A percentile compares a stretch with the other conserved stretches of the same genome.
These are phyloP conservation scores for Marasmarcha lunaedactyla DNA, from an alignment of 2,888 invertebrate genomes.

Conservation along the genomic window DNA sequence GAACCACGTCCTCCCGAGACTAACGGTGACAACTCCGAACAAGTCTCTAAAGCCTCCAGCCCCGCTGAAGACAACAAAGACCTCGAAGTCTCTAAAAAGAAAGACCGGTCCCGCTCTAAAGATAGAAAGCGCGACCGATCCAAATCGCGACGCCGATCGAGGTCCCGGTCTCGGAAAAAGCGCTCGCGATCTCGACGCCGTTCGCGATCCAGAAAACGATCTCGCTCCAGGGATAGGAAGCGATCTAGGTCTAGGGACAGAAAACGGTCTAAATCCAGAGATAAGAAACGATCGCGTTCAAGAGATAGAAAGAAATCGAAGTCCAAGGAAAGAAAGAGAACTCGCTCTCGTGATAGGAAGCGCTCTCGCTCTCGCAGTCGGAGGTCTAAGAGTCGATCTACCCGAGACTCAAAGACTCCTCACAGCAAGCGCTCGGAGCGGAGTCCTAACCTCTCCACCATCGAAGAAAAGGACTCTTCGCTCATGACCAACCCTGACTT, in stretches of 20 bases:
- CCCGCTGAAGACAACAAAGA: constrained; percentile 29
- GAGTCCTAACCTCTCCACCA: constrained; percentile 32
- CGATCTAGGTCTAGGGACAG: constrained; percentile 69
- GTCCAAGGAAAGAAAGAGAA: constrained; percentile 53
- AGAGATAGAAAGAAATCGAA: constrained; percentile 58
- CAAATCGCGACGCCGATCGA: constrained; percentile 72
- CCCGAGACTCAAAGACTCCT: constrained; percentile 50
- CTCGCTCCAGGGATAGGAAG: constrained; percentile 66
- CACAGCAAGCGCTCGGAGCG: constrained; percentile 46
- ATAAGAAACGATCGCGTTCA: constrained; percentile 56
- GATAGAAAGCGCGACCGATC: constrained; percentile 61
- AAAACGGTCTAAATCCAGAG: constrained; percentile 67
- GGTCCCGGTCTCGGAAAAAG: constrained; percentile 63
- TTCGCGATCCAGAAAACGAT: constrained; percentile 50
- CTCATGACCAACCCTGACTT: constrained; percentile 20
- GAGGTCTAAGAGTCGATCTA: constrained; percentile 52
- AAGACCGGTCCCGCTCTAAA: constrained; percentile 53
- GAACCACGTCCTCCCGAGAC: constrained; percentile 30
- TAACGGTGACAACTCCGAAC: constrained; percentile 36
- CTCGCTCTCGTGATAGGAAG: constrained; percentile 54
- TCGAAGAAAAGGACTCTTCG: constrained; percentile 23
- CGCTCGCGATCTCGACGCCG: constrained; percentile 55
- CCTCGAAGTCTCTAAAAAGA: constrained; percentile 38
- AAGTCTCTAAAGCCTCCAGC: constrained; percentile 39
- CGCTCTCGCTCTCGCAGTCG: constrained; percentile 50